Evolutionary conservation across 1,140 invertebrate species (phyloP).

Genomic region (Drosophila eugracilis): DNA sequence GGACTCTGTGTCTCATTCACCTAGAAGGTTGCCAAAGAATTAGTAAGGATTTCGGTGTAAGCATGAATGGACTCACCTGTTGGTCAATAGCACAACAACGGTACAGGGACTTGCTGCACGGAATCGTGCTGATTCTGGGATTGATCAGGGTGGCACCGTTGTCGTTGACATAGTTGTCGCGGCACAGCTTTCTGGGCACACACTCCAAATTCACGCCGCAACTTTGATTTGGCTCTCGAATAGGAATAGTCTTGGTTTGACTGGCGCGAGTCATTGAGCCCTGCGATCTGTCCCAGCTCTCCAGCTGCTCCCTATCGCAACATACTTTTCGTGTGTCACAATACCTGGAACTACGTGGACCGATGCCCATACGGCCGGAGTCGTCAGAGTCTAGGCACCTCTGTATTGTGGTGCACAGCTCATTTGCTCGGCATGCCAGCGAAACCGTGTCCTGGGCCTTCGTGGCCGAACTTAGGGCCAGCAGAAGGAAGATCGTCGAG

Average conservation of each 20-base stretch:
- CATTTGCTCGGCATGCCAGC: conserved; percentile 22
- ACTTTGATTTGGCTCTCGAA: conserved; percentile 39
- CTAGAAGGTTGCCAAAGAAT: background rate
- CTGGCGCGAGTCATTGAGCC: background rate
- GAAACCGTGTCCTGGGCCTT: conserved; percentile 18
- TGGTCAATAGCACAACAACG: conserved; percentile 57
- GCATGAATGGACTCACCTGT: conserved; percentile 14
- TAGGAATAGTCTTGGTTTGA: too few species aligned
- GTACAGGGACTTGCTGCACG: conserved; percentile 36
- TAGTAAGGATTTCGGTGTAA: background rate
- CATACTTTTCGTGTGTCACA: conserved; percentile 46
- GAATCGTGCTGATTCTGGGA: conserved; percentile 46
- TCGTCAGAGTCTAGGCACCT: conserved; percentile 57
- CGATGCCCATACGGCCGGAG: conserved; percentile 41
- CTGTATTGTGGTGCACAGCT: conserved; percentile 50
- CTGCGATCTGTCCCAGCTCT: conserved; percentile 46
- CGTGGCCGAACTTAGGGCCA: conserved; percentile 3
- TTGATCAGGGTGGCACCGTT: conserved; percentile 51
- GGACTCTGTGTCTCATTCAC: conserved; percentile 43
- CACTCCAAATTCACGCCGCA: conserved; percentile 66
- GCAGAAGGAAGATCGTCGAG: conserved; percentile 3
- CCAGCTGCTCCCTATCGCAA: conserved; percentile 57
- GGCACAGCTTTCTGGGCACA: conserved; percentile 56
- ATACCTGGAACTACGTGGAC: conserved; percentile 32
- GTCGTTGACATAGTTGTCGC: conserved; percentile 56